Evolutionary conservation across 2,113 vertebrate genomes (phyloP).

Genomic region (Sander vitreus): DNA sequence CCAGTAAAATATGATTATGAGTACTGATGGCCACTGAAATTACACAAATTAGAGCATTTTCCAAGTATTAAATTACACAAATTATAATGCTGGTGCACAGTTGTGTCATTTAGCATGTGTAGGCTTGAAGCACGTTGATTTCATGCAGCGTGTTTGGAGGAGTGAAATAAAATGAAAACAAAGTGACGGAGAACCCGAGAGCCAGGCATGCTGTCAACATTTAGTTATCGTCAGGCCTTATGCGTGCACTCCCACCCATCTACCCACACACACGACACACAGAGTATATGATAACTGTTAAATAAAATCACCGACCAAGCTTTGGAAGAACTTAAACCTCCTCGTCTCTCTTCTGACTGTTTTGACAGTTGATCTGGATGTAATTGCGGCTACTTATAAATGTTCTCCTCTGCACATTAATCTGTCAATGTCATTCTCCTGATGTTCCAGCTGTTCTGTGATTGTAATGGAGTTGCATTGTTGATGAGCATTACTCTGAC

Average conservation of each 20-base stretch:
- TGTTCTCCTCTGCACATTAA: conserved; percentile 40
- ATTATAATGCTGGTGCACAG: conserved; percentile 24
- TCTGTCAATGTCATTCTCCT: conserved; percentile 64
- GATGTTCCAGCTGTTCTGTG: conserved; percentile 73
- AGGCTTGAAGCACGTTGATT: conserved; percentile 59
- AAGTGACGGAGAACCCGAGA: conserved; percentile 61
- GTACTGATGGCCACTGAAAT: conserved; percentile 39
- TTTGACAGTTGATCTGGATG: conserved; percentile 59
- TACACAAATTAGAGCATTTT: conserved; percentile 48
- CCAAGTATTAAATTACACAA: conserved; percentile 30
- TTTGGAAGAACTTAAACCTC: conserved; percentile 35
- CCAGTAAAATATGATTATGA: conserved; percentile 44
- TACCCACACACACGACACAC: conserved; percentile 58
- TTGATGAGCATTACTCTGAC: conserved; percentile 69
- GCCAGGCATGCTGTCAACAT: conserved; percentile 74
- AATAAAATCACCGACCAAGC: conserved; percentile 39
- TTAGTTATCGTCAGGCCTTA: conserved; percentile 68
- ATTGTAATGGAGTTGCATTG: conserved; percentile 38
- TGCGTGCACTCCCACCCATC: conserved; percentile 59
- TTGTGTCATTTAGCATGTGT: conserved; percentile 49
- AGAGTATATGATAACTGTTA: conserved; percentile 50
- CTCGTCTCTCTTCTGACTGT: conserved; percentile 31
- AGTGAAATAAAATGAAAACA: conserved; percentile 69
- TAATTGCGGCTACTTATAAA: conserved; percentile 61
- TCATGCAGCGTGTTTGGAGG: conserved; percentile 63